Evolutionary conservation across 2,113 vertebrate genomes (phyloP), one percentile per base, ranked within the genome.

Genomic region (Oenanthe oenanthe): DNA sequence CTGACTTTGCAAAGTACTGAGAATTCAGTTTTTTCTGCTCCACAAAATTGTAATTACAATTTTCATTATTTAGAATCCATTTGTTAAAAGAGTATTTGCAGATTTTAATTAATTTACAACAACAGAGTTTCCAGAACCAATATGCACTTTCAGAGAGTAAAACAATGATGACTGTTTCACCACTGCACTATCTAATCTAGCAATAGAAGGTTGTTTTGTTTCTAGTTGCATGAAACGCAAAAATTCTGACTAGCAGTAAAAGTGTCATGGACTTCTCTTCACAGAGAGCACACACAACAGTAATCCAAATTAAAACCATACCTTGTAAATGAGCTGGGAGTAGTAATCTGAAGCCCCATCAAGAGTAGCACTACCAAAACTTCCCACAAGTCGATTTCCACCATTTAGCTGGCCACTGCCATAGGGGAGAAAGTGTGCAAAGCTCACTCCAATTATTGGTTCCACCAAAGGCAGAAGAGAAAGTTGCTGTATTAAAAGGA

Each of bases 381-480:
- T 98, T 89, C 99, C 99, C 5, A 98, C 98, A 68, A 99, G 98
- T 15, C 97, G 96, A 92, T 98, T 99, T 96, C 99, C 99, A 94
- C 98, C 97, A 92, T 98, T 99, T 93, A 99, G 95, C 45, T 98
- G 98, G 56, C 98, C 98, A 94, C 98, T 99, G 96, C 99, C 99
- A 47, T 99, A 99, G 6, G 99, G 99, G 57, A 99, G 98, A 93
- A 99, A 99, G 93, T 98, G 98, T 89, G 99, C 98, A 97, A 99
- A 98, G 93, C 99, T 99, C 93, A 99, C 98, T 88, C 98, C 98
- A 94, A 99, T 98, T 77, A 99, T 98, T 3, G 99, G 99, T 97
- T 99, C 99, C 98, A 99, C 98, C 91, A 99, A 98, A 91, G 99
- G 99, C 91, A 99, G 98, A 94, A 99, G 98, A 60, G 99, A 98